These are phyloP conservation scores for Alviniconcha strummeri DNA, from an alignment of 2,888 invertebrate species.

Conservation along the genomic window DNA sequence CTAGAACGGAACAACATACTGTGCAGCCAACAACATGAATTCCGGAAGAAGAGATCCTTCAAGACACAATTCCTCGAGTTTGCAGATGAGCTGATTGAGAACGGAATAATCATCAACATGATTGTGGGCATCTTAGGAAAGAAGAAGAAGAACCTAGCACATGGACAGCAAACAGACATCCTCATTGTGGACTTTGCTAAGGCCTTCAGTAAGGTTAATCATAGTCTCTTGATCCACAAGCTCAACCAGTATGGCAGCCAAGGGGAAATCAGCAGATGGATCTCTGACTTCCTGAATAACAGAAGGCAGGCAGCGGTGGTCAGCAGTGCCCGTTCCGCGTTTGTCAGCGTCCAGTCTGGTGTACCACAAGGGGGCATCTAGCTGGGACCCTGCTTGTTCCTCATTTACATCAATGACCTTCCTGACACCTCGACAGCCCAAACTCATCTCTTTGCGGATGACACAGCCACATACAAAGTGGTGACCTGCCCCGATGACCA, in stretches of 20 bases:
- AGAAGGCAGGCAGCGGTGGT: conserved; percentile 6
- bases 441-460: not conserved
- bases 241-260: not conserved
- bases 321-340: not conserved
- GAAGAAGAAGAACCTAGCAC: not conserved
- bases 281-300: not conserved
- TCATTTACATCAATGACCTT: not conserved
- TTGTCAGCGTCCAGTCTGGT: conserved; percentile 5
- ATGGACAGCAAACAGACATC: not conserved
- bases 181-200: conserved; percentile 2
- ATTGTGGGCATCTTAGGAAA: too few relatives aligned
- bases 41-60: not conserved
- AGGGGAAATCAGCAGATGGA: not conserved
- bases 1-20: not conserved
- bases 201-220: conserved; percentile 1
- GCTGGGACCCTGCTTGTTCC: not conserved
- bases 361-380: conserved; percentile 2
- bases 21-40: not conserved
- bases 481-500: not conserved
- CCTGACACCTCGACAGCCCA: not conserved
- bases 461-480: not conserved
- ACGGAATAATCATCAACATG: too few relatives aligned
- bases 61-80: not conserved
- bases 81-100: not conserved
- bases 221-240: not conserved